Evolutionary conservation across 2,888 invertebrate genomes (phyloP), one percentile per base, ranked within the genome.

Genomic region (Agonum fuliginosum): DNA sequence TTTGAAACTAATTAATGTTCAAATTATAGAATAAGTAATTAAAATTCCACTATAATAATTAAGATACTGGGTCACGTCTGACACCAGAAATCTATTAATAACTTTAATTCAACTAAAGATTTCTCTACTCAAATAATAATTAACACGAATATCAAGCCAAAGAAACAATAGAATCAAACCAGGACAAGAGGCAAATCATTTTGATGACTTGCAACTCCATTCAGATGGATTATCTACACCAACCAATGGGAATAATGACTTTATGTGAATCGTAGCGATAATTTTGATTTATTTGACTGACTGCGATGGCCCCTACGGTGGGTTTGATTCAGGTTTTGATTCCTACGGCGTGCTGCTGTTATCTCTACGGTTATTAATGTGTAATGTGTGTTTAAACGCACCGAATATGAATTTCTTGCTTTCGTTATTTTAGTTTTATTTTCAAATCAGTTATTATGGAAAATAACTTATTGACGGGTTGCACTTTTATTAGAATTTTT

Each of bases 121-220:
- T 19, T 46, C 46, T 46, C 46, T 14, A 12, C 8, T n/a, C n/a
- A n/a, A n/a, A n/a, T n/a, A n/a, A n/a, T n/a, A n/a, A n/a, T 17
- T 14, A 46, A 8, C 46, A 46, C 46, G 17, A 46, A 46, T 46
- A 46, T 46, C 19, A 17, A 46, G 46, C 17, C 14, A 46, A 46
- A 46, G 17, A 46, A 46, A 46, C 46, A 46, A 46, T 46, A 14
- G 46, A 14, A 46, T n/a, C 46, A 46, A 46, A 46, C 46, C 46
- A 46, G 46, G 46, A 8, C 46, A 46, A n/a, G n/a, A n/a, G n/a
- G n/a, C 19, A 20, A 48, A 48, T 48, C 48, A 20, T 20, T 48
- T 6, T 48, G 8, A 48, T 48, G 46, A 46, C 46, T 46, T 46
- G 22, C 48, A 48, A 48, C 19, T 20, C 19, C 10, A 48, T 20